Percentiles rank a stretch among this genome's conserved stretches.
phyloP scores from a whole-genome alignment of 2,888 invertebrate genomes.

The Polylopha cassiicola region DNA sequence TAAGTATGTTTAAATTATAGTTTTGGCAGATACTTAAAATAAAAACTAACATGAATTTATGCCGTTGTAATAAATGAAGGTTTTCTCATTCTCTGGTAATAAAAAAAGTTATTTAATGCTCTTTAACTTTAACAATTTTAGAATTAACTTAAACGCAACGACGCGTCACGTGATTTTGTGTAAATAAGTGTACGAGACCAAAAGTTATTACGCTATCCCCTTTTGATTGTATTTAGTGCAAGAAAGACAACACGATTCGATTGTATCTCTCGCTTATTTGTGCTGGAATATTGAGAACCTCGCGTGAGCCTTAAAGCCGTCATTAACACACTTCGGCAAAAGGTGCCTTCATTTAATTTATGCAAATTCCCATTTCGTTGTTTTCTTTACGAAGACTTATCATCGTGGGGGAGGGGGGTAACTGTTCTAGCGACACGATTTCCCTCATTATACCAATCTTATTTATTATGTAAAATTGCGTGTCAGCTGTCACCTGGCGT shows the following conservation, averaged over 20 bases:
- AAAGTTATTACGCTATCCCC: conserved; percentile 4
- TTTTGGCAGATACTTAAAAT: neutral
- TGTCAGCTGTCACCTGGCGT: conserved; percentile 18
- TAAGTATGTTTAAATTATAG: too few species aligned
- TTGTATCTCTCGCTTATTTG: conserved; percentile 17
- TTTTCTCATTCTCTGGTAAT: conserved; percentile 2
- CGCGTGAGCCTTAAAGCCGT: conserved; percentile 51
- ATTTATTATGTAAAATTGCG: conserved; percentile 20
- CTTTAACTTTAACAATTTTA: conserved; percentile 21
- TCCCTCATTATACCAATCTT: conserved; percentile 18
- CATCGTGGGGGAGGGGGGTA: conserved; percentile 36
- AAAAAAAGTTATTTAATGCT: conserved; percentile 10
- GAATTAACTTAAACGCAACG: conserved; percentile 15
- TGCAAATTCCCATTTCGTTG: conserved; percentile 67
- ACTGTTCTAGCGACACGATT: conserved; percentile 18
- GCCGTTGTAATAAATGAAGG: conserved; percentile 7
- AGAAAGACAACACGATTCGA: conserved; percentile 9
- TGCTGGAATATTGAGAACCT: conserved; percentile 9
- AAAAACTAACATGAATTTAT: conserved; percentile 2
- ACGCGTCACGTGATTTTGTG: conserved; percentile 18
- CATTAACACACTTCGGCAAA: conserved; percentile 57
- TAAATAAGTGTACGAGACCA: conserved; percentile 3
- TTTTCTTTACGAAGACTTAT: conserved; percentile 56
- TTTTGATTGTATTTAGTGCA: neutral
- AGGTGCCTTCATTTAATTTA: conserved; percentile 50